A percentile compares a stretch with the other conserved stretches of the same genome.
Conservation (phyloP, 2,113 vertebrate species). For the Phaetusa simplex region DNA sequence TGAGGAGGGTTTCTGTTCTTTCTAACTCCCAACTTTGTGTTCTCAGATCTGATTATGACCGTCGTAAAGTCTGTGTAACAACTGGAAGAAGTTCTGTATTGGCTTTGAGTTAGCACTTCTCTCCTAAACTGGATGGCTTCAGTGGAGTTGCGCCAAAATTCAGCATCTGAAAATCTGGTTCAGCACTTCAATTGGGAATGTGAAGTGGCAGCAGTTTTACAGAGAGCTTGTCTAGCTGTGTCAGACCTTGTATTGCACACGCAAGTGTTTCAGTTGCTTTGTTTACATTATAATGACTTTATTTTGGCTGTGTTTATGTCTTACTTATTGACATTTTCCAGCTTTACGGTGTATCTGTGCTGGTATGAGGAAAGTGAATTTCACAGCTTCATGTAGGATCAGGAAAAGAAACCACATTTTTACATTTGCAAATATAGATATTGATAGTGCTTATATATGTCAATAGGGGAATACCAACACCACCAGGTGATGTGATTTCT, state of each 20-base stretch:
- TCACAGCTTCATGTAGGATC: background rate
- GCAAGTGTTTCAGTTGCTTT: background rate
- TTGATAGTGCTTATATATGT: background rate
- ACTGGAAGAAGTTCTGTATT: background rate
- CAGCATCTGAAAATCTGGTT: background rate
- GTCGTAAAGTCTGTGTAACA: background rate
- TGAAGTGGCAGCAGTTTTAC: background rate
- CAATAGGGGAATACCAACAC: background rate
- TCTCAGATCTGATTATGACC: background rate
- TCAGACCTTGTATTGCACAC: background rate
- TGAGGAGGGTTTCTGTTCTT: background rate
- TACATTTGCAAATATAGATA: background rate
- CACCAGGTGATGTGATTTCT: background rate
- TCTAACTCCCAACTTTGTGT: background rate
- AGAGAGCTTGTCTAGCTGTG: background rate
- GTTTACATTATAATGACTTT: background rate
- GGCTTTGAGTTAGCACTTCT: background rate
- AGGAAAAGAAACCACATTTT: background rate
- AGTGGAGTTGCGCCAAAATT: background rate
- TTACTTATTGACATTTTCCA: background rate
- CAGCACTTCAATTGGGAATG: background rate
- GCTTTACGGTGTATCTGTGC: background rate
- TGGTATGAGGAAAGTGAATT: background rate
- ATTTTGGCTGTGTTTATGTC: background rate
- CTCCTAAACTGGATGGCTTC: background rate